Percentiles rank a stretch among this genome's conserved stretches.
Conservation (phyloP, 2,888 invertebrate species). For the Monoplex corrugatus region DNA sequence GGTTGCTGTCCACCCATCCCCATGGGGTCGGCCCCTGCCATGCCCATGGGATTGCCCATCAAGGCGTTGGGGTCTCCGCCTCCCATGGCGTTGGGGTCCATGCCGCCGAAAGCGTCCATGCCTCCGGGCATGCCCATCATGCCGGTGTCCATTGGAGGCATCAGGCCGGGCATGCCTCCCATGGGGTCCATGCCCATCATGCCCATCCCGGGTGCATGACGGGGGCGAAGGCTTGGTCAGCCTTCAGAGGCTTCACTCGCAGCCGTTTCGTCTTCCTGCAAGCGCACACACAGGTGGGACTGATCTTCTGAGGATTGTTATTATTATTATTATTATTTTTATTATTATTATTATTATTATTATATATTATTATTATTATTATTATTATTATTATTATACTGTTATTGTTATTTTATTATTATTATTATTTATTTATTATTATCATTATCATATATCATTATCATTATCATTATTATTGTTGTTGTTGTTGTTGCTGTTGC, state of each 20-base stretch:
- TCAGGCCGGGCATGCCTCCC: slow-evolving; percentile 23
- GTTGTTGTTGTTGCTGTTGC: too few species aligned
- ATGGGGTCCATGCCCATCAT: slow-evolving; percentile 40
- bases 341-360: too few species aligned
- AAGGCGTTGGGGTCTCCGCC: background rate
- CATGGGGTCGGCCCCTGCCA: background rate
- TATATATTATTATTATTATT: too few species aligned
- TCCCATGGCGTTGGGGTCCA: slow-evolving; percentile 7
- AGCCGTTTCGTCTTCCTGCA: slow-evolving; percentile 44
- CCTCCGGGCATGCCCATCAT: slow-evolving; percentile 35
- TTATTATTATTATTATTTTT: too few species aligned
- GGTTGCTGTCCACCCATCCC: background rate
- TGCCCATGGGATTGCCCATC: background rate
- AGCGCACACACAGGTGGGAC: background rate
- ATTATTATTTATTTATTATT: too few species aligned
- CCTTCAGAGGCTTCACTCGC: slow-evolving; percentile 41
- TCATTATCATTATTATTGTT: too few species aligned
- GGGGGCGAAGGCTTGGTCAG: background rate
- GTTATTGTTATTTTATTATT: too few species aligned
- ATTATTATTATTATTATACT: too few species aligned
- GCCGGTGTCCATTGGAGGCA: slow-evolving; percentile 43
- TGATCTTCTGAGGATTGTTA: background rate
- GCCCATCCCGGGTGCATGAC: slow-evolving; percentile 11
- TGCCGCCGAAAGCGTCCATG: background rate
- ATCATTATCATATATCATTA: too few species aligned